phyloP scores from a whole-genome alignment of 2,797 vertebrate genomes.

The Galaxias olidus region DNA sequence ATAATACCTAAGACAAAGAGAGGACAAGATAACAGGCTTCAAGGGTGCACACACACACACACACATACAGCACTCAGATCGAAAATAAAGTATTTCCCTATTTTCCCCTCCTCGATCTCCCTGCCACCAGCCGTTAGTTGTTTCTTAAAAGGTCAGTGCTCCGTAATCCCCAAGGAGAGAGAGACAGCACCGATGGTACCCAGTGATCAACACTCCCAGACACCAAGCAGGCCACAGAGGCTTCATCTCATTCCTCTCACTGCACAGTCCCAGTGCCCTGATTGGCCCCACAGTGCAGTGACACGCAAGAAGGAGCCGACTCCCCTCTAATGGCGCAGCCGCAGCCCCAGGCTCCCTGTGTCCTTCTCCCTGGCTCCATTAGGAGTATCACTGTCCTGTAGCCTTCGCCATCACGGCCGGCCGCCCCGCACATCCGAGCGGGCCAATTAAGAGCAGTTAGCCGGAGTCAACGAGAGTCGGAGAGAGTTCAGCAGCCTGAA shows the following conservation, averaged over 20 bases:
- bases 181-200: background rate
- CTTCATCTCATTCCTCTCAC: background rate
- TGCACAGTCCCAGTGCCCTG: slow-evolving; percentile 35
- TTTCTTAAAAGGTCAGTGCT: slow-evolving; percentile 44
- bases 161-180: slow-evolving; percentile 41
- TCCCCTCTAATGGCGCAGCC: slow-evolving; percentile 43
- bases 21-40: too few relatives aligned
- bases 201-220: slow-evolving; percentile 36
- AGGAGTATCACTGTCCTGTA: slow-evolving; percentile 59
- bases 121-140: slow-evolving; percentile 25
- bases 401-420: slow-evolving; percentile 49
- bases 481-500: too few relatives aligned
- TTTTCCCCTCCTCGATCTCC: slow-evolving; percentile 15
- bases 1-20: too few relatives aligned
- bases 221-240: slow-evolving; percentile 19
- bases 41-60: background rate
- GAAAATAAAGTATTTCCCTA: background rate
- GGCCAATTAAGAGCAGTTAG: slow-evolving; percentile 68
- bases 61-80: background rate
- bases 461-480: slow-evolving; percentile 47
- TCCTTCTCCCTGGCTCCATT: slow-evolving; percentile 67
- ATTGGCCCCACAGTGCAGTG: slow-evolving; percentile 39
- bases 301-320: slow-evolving; percentile 40
- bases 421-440: slow-evolving; percentile 60
- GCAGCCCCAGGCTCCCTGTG: slow-evolving; percentile 55